Evolutionary conservation across 2,888 invertebrate species (phyloP).

Genomic region (Lissocephala sabroskyi): DNA sequence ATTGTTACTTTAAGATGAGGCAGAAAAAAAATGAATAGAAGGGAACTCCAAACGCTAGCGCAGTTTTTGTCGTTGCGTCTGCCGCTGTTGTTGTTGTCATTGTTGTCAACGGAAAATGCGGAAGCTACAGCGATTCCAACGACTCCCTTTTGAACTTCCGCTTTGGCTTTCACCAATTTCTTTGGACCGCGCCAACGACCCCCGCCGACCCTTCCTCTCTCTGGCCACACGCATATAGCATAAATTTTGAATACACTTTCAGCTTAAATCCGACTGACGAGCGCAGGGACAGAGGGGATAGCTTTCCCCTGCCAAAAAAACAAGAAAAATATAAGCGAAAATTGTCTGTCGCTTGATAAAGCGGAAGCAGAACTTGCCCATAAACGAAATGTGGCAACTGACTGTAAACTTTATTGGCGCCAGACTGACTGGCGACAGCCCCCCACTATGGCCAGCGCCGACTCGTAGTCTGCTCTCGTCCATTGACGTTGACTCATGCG

Average conservation of each 20-base stretch:
- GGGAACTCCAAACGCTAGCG: neutral
- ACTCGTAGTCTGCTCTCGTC: conserved; percentile 6
- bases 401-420: conserved; percentile 68
- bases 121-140: conserved; percentile 53
- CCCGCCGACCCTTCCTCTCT: conserved; percentile 2
- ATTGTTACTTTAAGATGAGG: conserved; percentile 56
- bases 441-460: conserved; percentile 11
- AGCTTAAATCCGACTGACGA: conserved; percentile 11
- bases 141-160: conserved; percentile 58
- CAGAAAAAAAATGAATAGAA: neutral
- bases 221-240: conserved; percentile 54
- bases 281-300: neutral
- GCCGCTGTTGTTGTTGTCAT: conserved; percentile 14
- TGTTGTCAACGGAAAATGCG: conserved; percentile 27
- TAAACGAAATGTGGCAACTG: conserved; percentile 65
- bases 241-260: conserved; percentile 57
- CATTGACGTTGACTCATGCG: conserved; percentile 51
- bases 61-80: conserved; percentile 3
- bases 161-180: conserved; percentile 59
- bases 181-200: conserved; percentile 45
- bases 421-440: conserved; percentile 62
- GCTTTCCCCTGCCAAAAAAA: neutral
- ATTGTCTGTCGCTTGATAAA: conserved; percentile 64
- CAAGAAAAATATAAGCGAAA: conserved; percentile 50
- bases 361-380: conserved; percentile 64